phyloP scores from a whole-genome alignment of 1,140 invertebrate genomes.

The Euura saliciscinereae region DNA sequence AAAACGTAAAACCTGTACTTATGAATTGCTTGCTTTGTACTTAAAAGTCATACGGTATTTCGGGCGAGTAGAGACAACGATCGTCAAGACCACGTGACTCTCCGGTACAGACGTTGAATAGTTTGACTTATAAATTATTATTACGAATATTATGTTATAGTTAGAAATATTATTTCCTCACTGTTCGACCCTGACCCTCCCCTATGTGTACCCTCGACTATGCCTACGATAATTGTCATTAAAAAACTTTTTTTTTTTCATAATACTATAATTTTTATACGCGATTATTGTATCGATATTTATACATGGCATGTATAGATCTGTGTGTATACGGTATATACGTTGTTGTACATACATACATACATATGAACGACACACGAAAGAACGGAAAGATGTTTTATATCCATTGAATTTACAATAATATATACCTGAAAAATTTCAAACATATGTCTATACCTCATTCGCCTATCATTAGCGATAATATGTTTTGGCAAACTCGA shows the following conservation, averaged over 20 bases:
- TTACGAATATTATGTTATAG: neutral
- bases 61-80: neutral
- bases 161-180: too few relatives aligned
- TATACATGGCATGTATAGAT: conserved; percentile 26
- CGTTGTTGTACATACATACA: conserved; percentile 17
- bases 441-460: neutral
- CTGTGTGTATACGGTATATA: conserved; percentile 34
- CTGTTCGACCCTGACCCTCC: neutral
- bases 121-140: neutral
- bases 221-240: conserved; percentile 10
- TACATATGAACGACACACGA: conserved; percentile 11
- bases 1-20: neutral
- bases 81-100: neutral
- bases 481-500: too few relatives aligned
- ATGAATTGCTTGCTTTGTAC: conserved; percentile 2
- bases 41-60: neutral
- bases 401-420: conserved; percentile 46
- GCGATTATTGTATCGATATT: conserved; percentile 29
- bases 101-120: neutral
- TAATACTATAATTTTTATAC: conserved; percentile 34
- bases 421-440: conserved; percentile 28
- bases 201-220: conserved; percentile 29
- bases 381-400: conserved; percentile 37
- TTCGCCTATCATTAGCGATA: too few relatives aligned
- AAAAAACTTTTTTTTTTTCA: neutral